phyloP scores from a whole-genome alignment of 2,888 invertebrate genomes.

The Lagria hirta region DNA sequence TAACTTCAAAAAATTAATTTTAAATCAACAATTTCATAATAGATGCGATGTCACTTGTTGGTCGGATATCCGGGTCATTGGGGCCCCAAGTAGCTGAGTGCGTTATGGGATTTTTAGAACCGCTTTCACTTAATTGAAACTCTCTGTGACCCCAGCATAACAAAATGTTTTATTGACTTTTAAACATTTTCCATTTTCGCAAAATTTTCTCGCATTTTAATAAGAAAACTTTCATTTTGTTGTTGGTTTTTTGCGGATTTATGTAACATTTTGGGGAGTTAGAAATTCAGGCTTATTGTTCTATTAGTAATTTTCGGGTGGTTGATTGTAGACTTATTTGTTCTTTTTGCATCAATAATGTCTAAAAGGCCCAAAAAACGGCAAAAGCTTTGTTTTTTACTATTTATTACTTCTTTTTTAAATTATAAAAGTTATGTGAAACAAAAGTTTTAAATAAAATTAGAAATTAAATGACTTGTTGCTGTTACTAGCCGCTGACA shows the following conservation, averaged over 20 bases:
- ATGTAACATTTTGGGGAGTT: constrained; percentile 5
- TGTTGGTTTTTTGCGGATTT: constrained; percentile 3
- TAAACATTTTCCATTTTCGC: constrained; percentile 13
- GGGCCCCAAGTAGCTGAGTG: constrained; percentile 24
- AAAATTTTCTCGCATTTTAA: constrained; percentile 2
- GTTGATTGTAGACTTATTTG: too few relatives aligned
- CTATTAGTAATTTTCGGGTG: too few relatives aligned
- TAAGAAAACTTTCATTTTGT: constrained; percentile 12
- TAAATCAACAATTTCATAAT: too few relatives aligned
- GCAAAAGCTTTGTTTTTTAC: too few relatives aligned
- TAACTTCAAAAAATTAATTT: constrained; percentile 18
- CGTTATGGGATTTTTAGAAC: constrained; percentile 25
- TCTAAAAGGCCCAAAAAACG: too few relatives aligned
- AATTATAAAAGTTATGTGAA: too few relatives aligned
- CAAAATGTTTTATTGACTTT: constrained; percentile 17
- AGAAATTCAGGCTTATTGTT: too few relatives aligned
- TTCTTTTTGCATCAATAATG: too few relatives aligned
- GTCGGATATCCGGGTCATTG: constrained; percentile 20
- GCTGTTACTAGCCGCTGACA: too few relatives aligned
- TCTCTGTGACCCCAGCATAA: constrained; percentile 15
- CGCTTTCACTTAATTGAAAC: constrained; percentile 29
- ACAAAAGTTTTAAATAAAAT: too few relatives aligned
- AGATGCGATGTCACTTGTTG: constrained; percentile 14
- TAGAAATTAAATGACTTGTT: too few relatives aligned
- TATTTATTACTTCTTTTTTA: too few relatives aligned